phyloP scores from a whole-genome alignment of 2,113 vertebrate genomes.

The Plestiodon gilberti region DNA sequence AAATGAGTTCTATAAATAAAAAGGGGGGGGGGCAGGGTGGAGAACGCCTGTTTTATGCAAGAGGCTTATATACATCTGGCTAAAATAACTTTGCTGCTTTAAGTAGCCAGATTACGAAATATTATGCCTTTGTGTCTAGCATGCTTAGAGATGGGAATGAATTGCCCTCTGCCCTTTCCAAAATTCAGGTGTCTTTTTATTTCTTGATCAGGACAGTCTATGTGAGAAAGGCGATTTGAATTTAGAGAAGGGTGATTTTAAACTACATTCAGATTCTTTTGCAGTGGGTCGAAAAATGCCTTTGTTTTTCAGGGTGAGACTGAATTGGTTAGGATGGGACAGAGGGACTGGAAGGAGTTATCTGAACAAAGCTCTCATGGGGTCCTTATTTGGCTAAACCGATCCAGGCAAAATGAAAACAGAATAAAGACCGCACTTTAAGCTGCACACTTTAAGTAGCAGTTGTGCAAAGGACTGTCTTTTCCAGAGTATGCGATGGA shows the following conservation, averaged over 20 bases:
- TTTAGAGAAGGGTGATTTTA: not conserved
- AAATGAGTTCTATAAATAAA: constrained; percentile 77
- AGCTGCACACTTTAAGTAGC: not conserved
- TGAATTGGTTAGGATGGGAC: not conserved
- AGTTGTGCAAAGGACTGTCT: not conserved
- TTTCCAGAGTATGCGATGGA: not conserved
- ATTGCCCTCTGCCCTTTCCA: not conserved
- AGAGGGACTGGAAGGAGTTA: not conserved
- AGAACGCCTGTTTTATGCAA: constrained; percentile 54
- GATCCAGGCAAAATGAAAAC: not conserved
- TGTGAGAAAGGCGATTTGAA: not conserved
- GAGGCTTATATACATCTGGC: constrained; percentile 2
- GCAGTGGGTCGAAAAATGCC: not conserved
- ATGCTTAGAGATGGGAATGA: not conserved
- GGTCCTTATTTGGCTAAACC: not conserved
- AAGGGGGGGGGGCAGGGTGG: constrained; percentile 21
- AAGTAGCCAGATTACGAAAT: constrained; percentile 12
- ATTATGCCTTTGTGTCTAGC: not conserved
- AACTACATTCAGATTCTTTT: not conserved
- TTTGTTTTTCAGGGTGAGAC: not conserved
- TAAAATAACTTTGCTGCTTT: not conserved
- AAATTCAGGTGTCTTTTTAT: not conserved
- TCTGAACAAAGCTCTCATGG: not conserved
- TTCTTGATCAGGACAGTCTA: not conserved
- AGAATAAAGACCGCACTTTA: not conserved